Conservation (phyloP, 2,113 vertebrate genomes). For the Elaphurus davidianus region DNA sequence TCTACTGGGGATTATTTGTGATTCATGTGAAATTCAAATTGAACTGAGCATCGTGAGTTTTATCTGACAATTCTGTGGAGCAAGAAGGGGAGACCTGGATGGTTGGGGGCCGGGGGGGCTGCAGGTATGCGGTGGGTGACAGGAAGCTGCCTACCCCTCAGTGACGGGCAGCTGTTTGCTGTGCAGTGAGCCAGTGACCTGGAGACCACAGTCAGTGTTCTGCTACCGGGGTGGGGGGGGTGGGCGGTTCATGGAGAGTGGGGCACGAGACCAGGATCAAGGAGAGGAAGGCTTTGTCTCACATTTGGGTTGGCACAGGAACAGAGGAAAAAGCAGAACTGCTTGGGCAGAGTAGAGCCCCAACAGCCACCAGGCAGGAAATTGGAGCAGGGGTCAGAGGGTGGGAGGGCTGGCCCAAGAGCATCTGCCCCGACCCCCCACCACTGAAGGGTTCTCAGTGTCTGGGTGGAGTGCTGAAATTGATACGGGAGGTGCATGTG, state of each 20-base stretch:
- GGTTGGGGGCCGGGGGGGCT: too few relatives aligned
- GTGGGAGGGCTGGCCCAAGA: fast-evolving
- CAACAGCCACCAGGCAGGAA: neutral
- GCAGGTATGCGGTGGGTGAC: neutral
- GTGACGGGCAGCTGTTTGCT: neutral
- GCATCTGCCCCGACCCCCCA: fast-evolving
- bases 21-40: neutral
- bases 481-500: fast-evolving
- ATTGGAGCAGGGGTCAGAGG: neutral
- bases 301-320: neutral
- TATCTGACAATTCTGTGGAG: neutral
- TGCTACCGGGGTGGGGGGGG: fast-evolving
- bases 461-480: neutral
- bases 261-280: neutral
- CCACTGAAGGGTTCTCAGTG: neutral
- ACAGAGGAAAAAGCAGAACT: neutral
- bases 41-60: neutral
- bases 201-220: neutral
- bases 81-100: neutral
- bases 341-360: neutral
- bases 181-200: neutral
- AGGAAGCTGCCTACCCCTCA: neutral
- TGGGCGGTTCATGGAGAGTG: neutral
- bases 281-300: neutral
- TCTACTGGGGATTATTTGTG: neutral